Percentiles rank a stretch among this genome's conserved stretches.
Evolutionary conservation across 2,113 vertebrate species (phyloP).

Genomic region (Seriola dumerili): DNA sequence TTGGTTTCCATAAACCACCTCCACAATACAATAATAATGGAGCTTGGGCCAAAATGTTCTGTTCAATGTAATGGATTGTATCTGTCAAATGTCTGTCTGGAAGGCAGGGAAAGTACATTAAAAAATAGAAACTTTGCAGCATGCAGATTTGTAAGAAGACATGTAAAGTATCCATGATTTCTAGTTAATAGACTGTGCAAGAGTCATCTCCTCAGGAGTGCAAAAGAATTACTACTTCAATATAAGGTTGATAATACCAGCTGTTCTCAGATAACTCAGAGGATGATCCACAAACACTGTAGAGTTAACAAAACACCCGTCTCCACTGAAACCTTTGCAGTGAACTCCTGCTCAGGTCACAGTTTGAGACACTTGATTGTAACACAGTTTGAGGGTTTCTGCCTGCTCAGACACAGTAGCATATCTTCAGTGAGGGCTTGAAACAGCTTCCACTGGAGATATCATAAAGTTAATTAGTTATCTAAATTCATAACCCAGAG

Average conservation of each 20-base stretch:
- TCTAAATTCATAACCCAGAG: slow-evolving; percentile 43
- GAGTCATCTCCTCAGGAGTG: no score
- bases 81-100: no score
- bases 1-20: slow-evolving; percentile 11
- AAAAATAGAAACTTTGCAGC: no score
- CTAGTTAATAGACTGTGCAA: no score
- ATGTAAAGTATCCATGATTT: no score
- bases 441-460: slow-evolving; percentile 26
- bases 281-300: not conserved
- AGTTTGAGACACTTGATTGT: slow-evolving; percentile 25
- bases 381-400: no score
- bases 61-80: not conserved
- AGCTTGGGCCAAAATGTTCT: not conserved
- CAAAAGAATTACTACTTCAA: no score
- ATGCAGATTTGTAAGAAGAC: no score
- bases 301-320: not conserved
- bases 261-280: not conserved
- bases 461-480: slow-evolving; percentile 32
- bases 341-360: slow-evolving; percentile 22
- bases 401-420: no score
- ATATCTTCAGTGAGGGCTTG: no score
- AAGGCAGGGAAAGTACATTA: not conserved
- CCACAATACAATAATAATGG: not conserved
- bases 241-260: no score
- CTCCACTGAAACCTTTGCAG: not conserved